Conservation (phyloP, 2,113 vertebrate genomes). For the Vulpes ferrilata region DNA sequence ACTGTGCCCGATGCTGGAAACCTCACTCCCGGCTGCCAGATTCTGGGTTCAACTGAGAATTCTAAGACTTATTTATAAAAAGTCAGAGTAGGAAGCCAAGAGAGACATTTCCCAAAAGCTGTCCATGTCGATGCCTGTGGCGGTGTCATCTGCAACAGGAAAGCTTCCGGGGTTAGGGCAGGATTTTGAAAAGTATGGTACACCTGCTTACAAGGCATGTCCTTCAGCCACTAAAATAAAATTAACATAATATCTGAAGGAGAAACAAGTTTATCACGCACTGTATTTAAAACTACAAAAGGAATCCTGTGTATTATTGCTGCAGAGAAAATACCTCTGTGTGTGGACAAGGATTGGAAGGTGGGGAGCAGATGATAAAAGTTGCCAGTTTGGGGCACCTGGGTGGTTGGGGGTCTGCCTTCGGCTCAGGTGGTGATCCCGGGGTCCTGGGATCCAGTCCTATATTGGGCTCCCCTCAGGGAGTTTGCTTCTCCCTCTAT, state of each 20-base stretch:
- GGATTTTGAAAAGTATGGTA: not conserved
- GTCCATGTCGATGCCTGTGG: accelerated
- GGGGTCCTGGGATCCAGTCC: no score
- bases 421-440: no score
- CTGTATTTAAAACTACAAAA: not conserved
- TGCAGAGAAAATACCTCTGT: not conserved
- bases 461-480: no score
- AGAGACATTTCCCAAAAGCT: not conserved
- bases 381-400: not conserved
- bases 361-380: not conserved
- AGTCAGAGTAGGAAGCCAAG: not conserved
- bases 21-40: slow-evolving; percentile 56
- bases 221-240: not conserved
- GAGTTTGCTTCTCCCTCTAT: no score
- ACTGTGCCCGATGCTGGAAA: slow-evolving; percentile 79
- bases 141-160: not conserved
- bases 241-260: not conserved
- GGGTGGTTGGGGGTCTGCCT: no score
- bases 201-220: not conserved
- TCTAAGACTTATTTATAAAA: not conserved
- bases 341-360: accelerated
- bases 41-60: slow-evolving; percentile 28
- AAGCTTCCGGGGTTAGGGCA: not conserved
- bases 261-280: not conserved
- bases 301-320: not conserved